These are phyloP conservation scores for Eulemur mongoz DNA, from an alignment of 2,797 vertebrate genomes.

Conservation along the genomic window DNA sequence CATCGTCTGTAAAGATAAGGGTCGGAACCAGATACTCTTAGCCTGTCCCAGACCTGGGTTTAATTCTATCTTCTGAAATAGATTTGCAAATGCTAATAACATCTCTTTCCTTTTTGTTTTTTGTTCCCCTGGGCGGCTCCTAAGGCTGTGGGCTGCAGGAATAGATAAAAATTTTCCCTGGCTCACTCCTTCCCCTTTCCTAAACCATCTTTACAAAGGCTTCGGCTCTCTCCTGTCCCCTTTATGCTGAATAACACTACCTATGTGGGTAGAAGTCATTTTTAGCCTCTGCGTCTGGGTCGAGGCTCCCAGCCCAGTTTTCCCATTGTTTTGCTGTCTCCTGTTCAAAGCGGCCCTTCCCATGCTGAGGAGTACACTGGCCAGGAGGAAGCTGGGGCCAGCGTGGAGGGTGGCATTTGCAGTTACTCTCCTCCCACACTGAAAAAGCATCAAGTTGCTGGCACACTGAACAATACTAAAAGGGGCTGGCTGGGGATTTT, in stretches of 20 bases:
- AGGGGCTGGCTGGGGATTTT: constrained; percentile 67
- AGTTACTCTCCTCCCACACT: constrained; percentile 72
- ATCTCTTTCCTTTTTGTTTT: background rate
- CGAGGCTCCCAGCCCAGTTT: constrained; percentile 71
- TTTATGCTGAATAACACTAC: constrained; percentile 66
- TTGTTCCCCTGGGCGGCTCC: background rate
- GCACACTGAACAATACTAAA: constrained; percentile 68
- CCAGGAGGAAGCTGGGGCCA: constrained; percentile 69
- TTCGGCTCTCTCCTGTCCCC: constrained; percentile 55
- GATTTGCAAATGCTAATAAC: constrained; percentile 46
- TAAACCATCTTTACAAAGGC: constrained; percentile 74
- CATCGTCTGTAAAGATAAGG: background rate
- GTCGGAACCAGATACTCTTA: background rate
- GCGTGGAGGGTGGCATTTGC: constrained; percentile 71
- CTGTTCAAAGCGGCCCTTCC: background rate
- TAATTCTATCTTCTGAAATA: background rate
- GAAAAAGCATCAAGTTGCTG: constrained; percentile 78
- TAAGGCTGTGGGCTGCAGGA: constrained; percentile 68
- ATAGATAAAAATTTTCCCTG: constrained; percentile 73
- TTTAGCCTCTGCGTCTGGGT: constrained; percentile 62
- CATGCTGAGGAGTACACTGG: constrained; percentile 19
- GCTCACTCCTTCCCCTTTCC: constrained; percentile 56
- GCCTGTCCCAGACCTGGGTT: background rate
- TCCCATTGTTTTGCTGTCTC: constrained; percentile 72
- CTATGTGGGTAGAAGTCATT: constrained; percentile 46